A percentile compares a stretch with the other conserved stretches of the same genome.
These are phyloP conservation scores for Salvelinus sp. DNA, from an alignment of 2,113 vertebrate species.

Conservation along the genomic window DNA sequence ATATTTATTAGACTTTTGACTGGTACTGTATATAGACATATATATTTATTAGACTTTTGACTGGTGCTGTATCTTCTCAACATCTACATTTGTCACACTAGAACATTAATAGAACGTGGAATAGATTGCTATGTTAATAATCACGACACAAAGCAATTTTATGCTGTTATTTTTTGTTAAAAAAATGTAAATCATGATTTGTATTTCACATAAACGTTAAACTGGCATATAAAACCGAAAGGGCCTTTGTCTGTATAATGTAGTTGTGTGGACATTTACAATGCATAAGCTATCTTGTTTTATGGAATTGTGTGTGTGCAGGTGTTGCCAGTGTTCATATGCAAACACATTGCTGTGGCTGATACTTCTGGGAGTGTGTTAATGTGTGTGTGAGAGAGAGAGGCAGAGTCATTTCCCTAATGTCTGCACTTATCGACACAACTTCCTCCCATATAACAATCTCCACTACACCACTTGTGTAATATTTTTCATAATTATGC, in stretches of 20 bases:
- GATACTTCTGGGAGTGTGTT: constrained; percentile 19
- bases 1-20: too few relatives aligned
- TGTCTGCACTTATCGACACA: constrained; percentile 45
- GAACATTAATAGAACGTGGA: background rate
- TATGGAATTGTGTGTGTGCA: constrained; percentile 19
- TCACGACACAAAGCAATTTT: background rate
- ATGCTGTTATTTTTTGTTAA: background rate
- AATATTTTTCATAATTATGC: constrained; percentile 42
- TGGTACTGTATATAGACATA: too few relatives aligned
- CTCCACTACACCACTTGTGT: constrained; percentile 15
- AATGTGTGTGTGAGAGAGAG: constrained; percentile 24
- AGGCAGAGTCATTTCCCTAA: constrained; percentile 42
- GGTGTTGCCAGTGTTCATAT: constrained; percentile 11
- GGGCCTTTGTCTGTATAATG: constrained; percentile 29
- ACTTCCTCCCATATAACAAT: constrained; percentile 33
- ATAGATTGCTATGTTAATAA: constrained; percentile 26
- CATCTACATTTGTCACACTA: background rate
- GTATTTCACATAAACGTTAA: constrained; percentile 15
- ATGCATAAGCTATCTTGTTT: constrained; percentile 27
- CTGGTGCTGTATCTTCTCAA: background rate
- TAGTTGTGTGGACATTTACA: constrained; percentile 36
- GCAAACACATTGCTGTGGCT: constrained; percentile 21
- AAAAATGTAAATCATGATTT: background rate
- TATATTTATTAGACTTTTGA: too few relatives aligned
- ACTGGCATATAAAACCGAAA: background rate